Evolutionary conservation across 2,888 invertebrate genomes (phyloP), one percentile per base, ranked within the genome.

Genomic region (Leptura quadrifasciata): DNA sequence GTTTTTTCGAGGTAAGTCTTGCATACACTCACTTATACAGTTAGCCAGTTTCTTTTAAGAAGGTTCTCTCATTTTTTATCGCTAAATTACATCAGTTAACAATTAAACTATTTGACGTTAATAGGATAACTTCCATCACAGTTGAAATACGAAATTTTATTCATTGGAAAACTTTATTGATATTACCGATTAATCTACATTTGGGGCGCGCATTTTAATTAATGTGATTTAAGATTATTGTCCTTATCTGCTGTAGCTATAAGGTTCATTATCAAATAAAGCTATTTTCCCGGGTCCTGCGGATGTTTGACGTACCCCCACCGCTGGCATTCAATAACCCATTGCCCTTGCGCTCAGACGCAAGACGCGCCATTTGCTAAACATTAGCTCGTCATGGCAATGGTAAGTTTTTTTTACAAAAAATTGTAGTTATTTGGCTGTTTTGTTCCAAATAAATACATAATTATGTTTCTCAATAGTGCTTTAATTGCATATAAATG

Each of bases 291-390:
- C 85, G 84, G 85, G 84, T 81, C 81, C 85, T 86, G 85, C 86
- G 82, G 85, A 85, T 84, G 82, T 85, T 84, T 82, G 83, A 79
- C 83, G 81, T 80, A 80, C 82, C 84, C 85, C 80, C 83, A 74
- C 81, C 78, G 75, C 79, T 75, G 76, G 74, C 79, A 81, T 80
- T 83, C 84, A 85, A 84, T 85, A 85, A 85, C 84, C 87, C 83
- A 85, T 85, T 85, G 86, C 85, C 87, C 87, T 86, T 87, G 87
- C 87, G 86, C 86, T 83, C 81, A 87, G 86, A 87, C 87, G 87
- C 86, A 87, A 85, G 83, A 86, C 89, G 89, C 90, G 90, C 90
- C 90, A 90, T 90, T 90, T 90, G 89, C 89, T 88, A 89, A 88
- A 87, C 86, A 87, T 85, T 87, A 81, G 84, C 86, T 88, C 87